A percentile compares a stretch with the other conserved stretches of the same genome.
phyloP scores from a whole-genome alignment of 2,888 invertebrate species.

The Agelastica alni region DNA sequence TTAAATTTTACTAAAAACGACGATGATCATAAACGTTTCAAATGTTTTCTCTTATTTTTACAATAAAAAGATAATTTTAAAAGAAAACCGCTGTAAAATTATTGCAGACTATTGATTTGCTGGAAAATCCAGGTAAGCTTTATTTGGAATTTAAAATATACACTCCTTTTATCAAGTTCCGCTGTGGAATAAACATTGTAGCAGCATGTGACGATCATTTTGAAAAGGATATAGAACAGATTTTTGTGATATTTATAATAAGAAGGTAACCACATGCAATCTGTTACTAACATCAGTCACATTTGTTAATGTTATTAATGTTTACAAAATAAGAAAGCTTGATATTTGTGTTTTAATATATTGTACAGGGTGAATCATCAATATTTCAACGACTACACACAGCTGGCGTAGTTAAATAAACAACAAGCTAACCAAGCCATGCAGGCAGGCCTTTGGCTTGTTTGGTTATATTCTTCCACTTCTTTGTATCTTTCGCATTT shows the following conservation, averaged over 20 bases:
- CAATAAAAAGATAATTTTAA: too few species aligned
- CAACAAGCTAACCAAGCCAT: too few species aligned
- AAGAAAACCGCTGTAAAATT: too few species aligned
- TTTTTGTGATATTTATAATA: constrained; percentile 15
- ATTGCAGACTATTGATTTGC: too few species aligned
- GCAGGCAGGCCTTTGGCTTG: too few species aligned
- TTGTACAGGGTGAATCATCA: not conserved
- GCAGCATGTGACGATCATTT: constrained; percentile 13
- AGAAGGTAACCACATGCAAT: constrained; percentile 12
- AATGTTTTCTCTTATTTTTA: too few species aligned
- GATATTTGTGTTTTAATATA: not conserved
- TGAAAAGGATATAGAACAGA: constrained; percentile 9
- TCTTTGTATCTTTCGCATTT: too few species aligned
- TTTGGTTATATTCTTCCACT: too few species aligned
- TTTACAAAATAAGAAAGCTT: constrained; percentile 17
- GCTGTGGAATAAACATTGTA: not conserved
- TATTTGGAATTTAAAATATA: not conserved
- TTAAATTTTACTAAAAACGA: too few species aligned
- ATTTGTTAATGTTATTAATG: constrained; percentile 15
- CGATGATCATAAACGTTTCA: too few species aligned
- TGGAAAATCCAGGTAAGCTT: not conserved
- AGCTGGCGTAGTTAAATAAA: too few species aligned
- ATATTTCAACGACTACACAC: too few species aligned
- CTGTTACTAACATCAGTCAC: constrained; percentile 16
- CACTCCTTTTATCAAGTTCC: not conserved